These are phyloP conservation scores for Todus mexicanus DNA, from an alignment of 2,797 vertebrate species.

Conservation along the genomic window DNA sequence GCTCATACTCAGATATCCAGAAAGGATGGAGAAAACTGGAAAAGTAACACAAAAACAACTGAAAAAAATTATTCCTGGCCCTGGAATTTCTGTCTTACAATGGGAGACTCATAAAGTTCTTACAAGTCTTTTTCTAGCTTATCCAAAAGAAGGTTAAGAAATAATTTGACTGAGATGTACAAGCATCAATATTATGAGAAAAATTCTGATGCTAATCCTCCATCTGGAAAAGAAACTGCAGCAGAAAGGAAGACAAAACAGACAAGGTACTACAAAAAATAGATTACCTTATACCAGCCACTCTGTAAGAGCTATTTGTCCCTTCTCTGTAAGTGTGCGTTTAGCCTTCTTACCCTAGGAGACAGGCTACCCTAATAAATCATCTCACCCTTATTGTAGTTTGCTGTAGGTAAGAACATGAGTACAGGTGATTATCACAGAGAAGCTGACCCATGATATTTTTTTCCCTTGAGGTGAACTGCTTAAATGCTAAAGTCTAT, in stretches of 20 bases:
- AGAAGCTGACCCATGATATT: not conserved
- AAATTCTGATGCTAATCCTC: not conserved
- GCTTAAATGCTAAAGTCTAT: not conserved
- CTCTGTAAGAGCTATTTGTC: not conserved
- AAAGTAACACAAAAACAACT: not conserved
- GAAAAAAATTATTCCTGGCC: not conserved
- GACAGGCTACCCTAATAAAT: not conserved
- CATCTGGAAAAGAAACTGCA: not conserved
- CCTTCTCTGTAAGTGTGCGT: not conserved
- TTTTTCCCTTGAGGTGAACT: slow-evolving; percentile 5
- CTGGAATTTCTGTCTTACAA: not conserved
- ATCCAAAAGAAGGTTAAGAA: not conserved
- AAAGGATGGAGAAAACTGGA: not conserved
- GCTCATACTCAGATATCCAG: not conserved
- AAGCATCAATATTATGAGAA: not conserved
- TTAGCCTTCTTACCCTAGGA: not conserved
- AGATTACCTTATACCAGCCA: not conserved
- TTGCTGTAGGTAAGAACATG: not conserved
- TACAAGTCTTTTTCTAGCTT: not conserved
- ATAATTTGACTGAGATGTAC: not conserved
- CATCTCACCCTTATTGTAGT: not conserved
- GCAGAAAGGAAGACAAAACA: not conserved
- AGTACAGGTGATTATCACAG: not conserved
- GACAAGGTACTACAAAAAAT: not conserved
- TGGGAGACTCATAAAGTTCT: not conserved